phyloP scores from a whole-genome alignment of 2,113 vertebrate species.

The Cheirogaleus medius region DNA sequence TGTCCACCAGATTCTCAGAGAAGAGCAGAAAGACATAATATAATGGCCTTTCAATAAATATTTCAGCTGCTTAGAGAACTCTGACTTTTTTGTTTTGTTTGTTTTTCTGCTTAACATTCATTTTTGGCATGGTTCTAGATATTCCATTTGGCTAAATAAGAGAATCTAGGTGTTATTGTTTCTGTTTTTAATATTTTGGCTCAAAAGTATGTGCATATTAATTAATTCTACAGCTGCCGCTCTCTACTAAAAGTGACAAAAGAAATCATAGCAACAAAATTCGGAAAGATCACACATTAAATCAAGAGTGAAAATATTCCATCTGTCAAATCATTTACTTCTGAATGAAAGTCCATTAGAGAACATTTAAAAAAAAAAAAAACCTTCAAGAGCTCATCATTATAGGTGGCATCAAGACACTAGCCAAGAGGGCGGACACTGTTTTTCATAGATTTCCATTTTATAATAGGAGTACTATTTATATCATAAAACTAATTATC shows the following conservation, averaged over 20 bases:
- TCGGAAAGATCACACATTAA: conserved; percentile 29
- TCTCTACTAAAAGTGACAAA: conserved; percentile 34
- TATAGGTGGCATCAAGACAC: not conserved
- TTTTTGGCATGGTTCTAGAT: conserved; percentile 28
- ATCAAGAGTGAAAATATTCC: conserved; percentile 21
- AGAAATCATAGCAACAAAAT: conserved; percentile 2
- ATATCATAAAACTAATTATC: not conserved
- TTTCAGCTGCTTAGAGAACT: not conserved
- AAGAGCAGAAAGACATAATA: not conserved
- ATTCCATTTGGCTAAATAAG: not conserved
- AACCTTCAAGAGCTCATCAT: not conserved
- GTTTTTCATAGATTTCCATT: not conserved
- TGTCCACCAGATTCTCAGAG: not conserved
- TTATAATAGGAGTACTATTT: not conserved
- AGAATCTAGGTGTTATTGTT: conserved; percentile 13
- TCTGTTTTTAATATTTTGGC: conserved; percentile 39
- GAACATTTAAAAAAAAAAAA: not conserved
- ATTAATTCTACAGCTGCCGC: conserved; percentile 38
- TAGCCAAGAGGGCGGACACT: not conserved
- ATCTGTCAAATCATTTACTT: conserved; percentile 55
- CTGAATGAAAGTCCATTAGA: conserved; percentile 14
- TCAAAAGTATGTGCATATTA: conserved; percentile 6
- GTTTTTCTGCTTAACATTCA: not conserved
- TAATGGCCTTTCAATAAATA: not conserved
- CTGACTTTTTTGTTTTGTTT: not conserved